Conservation (phyloP, 2,888 invertebrate genomes). For the Protophormia terraenovae region DNA sequence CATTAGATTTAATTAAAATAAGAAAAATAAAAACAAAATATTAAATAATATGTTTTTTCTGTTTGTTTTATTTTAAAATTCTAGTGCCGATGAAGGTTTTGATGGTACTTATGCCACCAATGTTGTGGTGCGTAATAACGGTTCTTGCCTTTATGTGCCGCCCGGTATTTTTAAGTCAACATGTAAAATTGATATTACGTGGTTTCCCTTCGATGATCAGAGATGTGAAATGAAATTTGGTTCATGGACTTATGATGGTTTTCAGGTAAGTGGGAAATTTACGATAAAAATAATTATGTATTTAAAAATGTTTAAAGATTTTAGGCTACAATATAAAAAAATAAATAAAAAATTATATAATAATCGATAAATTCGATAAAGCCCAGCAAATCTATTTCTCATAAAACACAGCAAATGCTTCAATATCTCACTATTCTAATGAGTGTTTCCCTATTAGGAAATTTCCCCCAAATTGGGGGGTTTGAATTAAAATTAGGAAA, state of each 20-base stretch:
- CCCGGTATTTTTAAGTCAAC: conserved; percentile 99
- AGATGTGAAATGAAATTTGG: conserved; percentile 99
- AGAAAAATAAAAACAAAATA: background rate
- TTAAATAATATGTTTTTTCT: background rate
- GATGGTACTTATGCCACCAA: conserved; percentile 99
- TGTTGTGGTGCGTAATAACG: conserved; percentile 97
- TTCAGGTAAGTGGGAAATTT: conserved; percentile 85
- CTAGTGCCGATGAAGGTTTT: conserved; percentile 98
- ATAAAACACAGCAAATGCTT: too few relatives aligned
- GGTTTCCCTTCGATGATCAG: conserved; percentile 99
- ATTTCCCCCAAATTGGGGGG: too few relatives aligned
- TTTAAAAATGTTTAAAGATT: background rate
- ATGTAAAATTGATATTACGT: conserved; percentile 99
- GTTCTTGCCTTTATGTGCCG: conserved; percentile 97
- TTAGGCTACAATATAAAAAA: too few relatives aligned
- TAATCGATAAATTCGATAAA: too few relatives aligned
- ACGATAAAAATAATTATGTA: background rate
- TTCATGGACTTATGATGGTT: conserved; percentile 99
- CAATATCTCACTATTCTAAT: too few relatives aligned
- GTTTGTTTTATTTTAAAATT: conserved; percentile 69
- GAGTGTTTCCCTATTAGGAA: too few relatives aligned
- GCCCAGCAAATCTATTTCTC: too few relatives aligned
- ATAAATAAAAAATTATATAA: too few relatives aligned
- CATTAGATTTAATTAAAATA: too few relatives aligned
- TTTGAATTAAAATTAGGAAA: too few relatives aligned